Evolutionary conservation across 1,140 invertebrate species (phyloP), one percentile per base, ranked within the genome.

Genomic region (Ceratitis capitata): DNA sequence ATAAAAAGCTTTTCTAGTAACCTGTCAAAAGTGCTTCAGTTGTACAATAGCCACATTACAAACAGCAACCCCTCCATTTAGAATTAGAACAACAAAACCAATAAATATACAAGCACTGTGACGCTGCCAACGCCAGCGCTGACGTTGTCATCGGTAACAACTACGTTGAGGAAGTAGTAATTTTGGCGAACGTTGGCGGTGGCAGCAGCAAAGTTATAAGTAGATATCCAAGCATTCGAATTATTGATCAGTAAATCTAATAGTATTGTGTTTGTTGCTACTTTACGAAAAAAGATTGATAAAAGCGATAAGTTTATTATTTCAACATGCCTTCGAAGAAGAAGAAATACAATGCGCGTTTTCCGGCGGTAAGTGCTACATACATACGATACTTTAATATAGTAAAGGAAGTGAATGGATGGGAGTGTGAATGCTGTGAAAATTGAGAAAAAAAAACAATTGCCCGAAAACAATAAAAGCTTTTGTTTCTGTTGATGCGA

Each of bases 271-370:
- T 61, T 47, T 26, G 51, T 47, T 45, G 16, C 32, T 64, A 64
- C 7, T 32, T 23, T 23, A 56, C 19, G 19, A 9, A 9, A 56
- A 23, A 39, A 78, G 23, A 78, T 45, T 78, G 39, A 45, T 42
- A 45, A 78, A 45, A 5, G 3, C 19, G 45, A 4, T 26, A 45
- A 47, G 19, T 45, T 32, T 39, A 47, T 78, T 45, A 10, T 19
- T 39, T 19, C 35, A 84, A 56, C 92, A 98, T 99, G 97, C 97
- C 97, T 29, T 98, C 96, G 87, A 99, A 98, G 92, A 98, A 98
- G 94, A 98, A 97, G 94, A 98, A 98, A 95, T 98, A 98, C 92
- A 98, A 98, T 93, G 96, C 97, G 26, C 95, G 97, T 92, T 99
- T 99, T 94, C 97, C 98, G 89, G 97, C 97, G 88, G 97, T 98